Evolutionary conservation across 1,140 invertebrate species (phyloP), one percentile per base, ranked within the genome.

Genomic region (Propsilocerus akamusi): DNA sequence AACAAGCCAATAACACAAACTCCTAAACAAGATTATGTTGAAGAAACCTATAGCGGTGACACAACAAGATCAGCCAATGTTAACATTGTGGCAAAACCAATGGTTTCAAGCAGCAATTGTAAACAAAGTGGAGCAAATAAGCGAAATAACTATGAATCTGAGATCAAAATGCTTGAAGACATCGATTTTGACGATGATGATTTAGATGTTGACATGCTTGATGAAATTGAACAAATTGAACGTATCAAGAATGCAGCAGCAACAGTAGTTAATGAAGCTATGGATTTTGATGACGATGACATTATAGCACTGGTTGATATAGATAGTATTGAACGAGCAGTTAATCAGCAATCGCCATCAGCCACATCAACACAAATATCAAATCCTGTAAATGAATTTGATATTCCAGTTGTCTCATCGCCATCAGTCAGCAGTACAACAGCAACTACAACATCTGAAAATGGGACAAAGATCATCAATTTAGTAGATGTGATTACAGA

Each of bases 1-100:
- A 62, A 67, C 48, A 47, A 69, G n/a, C 55, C 63, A 48, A 63
- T 68, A 57, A 74, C 72, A 63, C 58, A 62, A 4, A 65, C 69
- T 58, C 71, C 72, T 5, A 63, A 67, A 57, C 56, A 58, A 50
- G 56, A 61, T 23, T 55, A 56, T 41, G 26, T 24, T 12, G 49
- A 51, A 25, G 20, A 26, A 37, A 26, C 7, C 4, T 47, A 5
- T 24, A 25, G n/a, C 5, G 22, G 20, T 25, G 23, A 47, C 24
- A n/a, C 10, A 12, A 22, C 37, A 46, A 4, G 3, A 46, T 25
- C 23, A 2, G 11, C 23, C n/a, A n/a, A n/a, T n/a, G n/a, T n/a
- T n/a, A n/a, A n/a, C n/a, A n/a, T n/a, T n/a, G n/a, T n/a, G n/a
- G n/a, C n/a, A n/a, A n/a, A n/a, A n/a, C n/a, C n/a, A n/a, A n/a